A percentile compares a stretch with the other conserved stretches of the same genome.
These are phyloP conservation scores for Stictonetta naevosa DNA, from an alignment of 2,113 vertebrate species.

Conservation along the genomic window DNA sequence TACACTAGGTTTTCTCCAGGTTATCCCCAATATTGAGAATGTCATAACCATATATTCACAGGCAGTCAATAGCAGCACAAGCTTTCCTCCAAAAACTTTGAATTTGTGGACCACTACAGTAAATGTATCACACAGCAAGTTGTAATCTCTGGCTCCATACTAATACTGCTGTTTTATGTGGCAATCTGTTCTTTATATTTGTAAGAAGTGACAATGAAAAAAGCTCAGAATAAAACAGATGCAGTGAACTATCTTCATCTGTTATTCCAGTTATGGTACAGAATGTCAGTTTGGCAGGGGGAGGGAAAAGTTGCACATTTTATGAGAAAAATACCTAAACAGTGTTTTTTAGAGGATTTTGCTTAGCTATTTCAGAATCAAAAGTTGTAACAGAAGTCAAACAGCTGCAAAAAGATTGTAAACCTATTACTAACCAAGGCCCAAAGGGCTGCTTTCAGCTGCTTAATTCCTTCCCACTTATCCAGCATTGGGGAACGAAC, in stretches of 20 bases:
- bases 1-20: neutral
- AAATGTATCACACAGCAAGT: neutral
- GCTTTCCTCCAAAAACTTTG: neutral
- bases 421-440: slow-evolving; percentile 87
- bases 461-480: slow-evolving; percentile 98
- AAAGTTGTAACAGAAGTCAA: neutral
- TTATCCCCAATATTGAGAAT: neutral
- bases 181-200: neutral
- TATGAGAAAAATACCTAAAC: neutral
- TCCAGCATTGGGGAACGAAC: slow-evolving; percentile 95
- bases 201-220: neutral
- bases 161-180: neutral
- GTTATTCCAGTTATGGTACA: neutral
- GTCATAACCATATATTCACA: neutral
- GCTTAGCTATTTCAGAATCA: neutral
- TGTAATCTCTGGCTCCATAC: neutral
- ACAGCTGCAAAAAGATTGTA: neutral
- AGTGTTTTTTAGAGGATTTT: neutral
- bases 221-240: neutral
- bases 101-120: neutral
- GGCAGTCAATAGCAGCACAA: fast-evolving
- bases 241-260: neutral
- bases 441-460: slow-evolving; percentile 97
- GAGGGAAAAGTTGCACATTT: neutral
- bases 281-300: neutral